Evolutionary conservation across 2,888 invertebrate genomes (phyloP).

Genomic region (Graphium colonna): DNA sequence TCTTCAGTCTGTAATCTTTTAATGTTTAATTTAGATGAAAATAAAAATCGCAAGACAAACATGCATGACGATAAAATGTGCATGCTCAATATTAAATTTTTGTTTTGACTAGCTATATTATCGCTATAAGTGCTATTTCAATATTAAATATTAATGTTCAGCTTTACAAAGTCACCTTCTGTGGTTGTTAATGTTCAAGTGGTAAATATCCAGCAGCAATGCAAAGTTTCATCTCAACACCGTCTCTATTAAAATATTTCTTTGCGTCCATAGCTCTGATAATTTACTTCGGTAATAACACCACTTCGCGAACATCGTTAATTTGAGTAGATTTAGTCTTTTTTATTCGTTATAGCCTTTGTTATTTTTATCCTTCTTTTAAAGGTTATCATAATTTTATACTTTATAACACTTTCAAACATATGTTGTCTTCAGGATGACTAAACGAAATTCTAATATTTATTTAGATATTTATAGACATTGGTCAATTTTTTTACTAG

Average conservation of each 20-base stretch:
- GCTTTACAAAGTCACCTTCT: conserved; percentile 85
- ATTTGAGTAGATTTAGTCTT: conserved; percentile 18
- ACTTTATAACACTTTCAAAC: conserved; percentile 2
- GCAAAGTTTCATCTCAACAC: conserved; percentile 75
- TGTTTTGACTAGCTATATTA: too few relatives aligned
- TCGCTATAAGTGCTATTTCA: too few relatives aligned
- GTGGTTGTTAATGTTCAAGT: conserved; percentile 90
- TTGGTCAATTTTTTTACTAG: too few relatives aligned
- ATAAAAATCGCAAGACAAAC: too few relatives aligned
- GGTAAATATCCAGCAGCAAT: conserved; percentile 85
- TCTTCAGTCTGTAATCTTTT: too few relatives aligned
- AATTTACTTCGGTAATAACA: conserved; percentile 42
- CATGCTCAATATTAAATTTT: too few relatives aligned
- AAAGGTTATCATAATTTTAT: conserved; percentile 10
- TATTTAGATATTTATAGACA: too few relatives aligned
- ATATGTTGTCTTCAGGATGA: conserved; percentile 14
- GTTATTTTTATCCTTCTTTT: conserved; percentile 6
- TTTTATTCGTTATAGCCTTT: conserved; percentile 14
- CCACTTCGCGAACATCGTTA: conserved; percentile 30
- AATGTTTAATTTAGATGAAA: too few relatives aligned
- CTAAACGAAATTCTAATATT: conserved; percentile 10
- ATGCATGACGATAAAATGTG: too few relatives aligned
- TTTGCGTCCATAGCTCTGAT: conserved; percentile 51
- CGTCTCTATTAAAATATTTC: conserved; percentile 53
- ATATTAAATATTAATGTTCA: conserved; percentile 16